Evolutionary conservation across 2,888 invertebrate species (phyloP).

Genomic region (Microchrysa polita): DNA sequence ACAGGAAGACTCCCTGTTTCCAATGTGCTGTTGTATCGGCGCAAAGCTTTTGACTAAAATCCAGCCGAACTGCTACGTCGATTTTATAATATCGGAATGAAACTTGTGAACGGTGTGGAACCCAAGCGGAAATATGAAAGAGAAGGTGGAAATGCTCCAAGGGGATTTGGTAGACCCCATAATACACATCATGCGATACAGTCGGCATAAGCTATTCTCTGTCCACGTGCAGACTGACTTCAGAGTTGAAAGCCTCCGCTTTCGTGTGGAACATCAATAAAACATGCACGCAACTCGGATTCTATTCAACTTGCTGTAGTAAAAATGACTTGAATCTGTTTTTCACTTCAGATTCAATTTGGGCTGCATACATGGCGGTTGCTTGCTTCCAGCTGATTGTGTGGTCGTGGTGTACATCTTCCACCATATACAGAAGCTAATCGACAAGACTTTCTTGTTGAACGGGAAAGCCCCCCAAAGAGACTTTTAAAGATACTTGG

Average conservation of each 20-base stretch:
- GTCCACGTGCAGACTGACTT: neutral
- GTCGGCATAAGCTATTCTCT: neutral
- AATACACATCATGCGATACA: too few relatives aligned
- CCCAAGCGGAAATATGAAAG: slow-evolving; percentile 24
- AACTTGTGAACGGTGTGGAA: slow-evolving; percentile 40
- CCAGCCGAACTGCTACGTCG: slow-evolving; percentile 62
- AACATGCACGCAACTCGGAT: slow-evolving; percentile 9
- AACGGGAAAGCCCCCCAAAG: slow-evolving; percentile 14
- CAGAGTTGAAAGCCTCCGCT: neutral
- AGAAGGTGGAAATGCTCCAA: slow-evolving; percentile 38
- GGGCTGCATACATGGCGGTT: neutral
- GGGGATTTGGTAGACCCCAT: slow-evolving; percentile 12
- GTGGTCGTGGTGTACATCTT: too few relatives aligned
- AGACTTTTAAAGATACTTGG: too few relatives aligned
- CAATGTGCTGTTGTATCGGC: slow-evolving; percentile 57
- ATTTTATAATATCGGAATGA: slow-evolving; percentile 57
- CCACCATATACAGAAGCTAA: too few relatives aligned
- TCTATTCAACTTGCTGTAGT: neutral
- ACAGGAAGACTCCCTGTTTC: slow-evolving; percentile 36
- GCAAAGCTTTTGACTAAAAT: slow-evolving; percentile 63
- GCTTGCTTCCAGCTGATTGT: neutral
- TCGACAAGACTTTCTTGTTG: too few relatives aligned
- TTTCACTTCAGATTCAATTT: neutral
- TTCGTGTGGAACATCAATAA: neutral
- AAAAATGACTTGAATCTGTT: too few relatives aligned